Percentiles rank a stretch among this genome's conserved stretches.
Evolutionary conservation across 1,140 invertebrate species (phyloP).

Genomic region (Heliconius hermathena): DNA sequence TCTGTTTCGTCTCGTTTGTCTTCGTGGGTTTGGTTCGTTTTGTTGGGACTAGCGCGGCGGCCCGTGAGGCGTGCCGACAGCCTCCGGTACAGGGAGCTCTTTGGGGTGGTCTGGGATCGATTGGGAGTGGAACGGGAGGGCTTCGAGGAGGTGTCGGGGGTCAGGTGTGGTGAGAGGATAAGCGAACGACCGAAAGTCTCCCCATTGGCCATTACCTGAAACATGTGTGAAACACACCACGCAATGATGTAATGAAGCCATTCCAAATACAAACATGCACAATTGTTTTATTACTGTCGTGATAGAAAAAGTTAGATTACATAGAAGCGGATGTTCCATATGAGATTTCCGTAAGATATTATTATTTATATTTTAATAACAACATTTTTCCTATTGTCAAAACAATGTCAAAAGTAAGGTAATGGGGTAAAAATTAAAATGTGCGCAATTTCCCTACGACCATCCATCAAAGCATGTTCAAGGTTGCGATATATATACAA

Average conservation of each 20-base stretch:
- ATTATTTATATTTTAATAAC: background rate
- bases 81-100: constrained; percentile 75
- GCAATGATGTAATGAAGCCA: constrained; percentile 82
- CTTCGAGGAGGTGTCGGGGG: constrained; percentile 59
- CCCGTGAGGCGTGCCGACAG: constrained; percentile 73
- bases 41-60: constrained; percentile 61
- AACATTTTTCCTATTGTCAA: background rate
- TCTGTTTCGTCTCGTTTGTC: constrained; percentile 58
- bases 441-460: constrained; percentile 24
- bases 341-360: constrained; percentile 6
- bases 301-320: constrained; percentile 66
- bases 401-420: constrained; percentile 13
- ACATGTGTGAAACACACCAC: constrained; percentile 82
- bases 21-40: constrained; percentile 44
- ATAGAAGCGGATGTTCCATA: constrained; percentile 55
- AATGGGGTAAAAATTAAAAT: constrained; percentile 6
- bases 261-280: constrained; percentile 78
- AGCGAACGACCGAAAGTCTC: constrained; percentile 82
- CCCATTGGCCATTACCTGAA: constrained; percentile 83
- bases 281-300: constrained; percentile 62
- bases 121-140: constrained; percentile 66
- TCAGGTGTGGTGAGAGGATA: constrained; percentile 75
- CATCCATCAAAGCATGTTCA: constrained; percentile 34
- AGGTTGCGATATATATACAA: constrained; percentile 32
- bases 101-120: constrained; percentile 73